Conservation (phyloP, 1,140 invertebrate genomes). For the Plutomurus gul region DNA sequence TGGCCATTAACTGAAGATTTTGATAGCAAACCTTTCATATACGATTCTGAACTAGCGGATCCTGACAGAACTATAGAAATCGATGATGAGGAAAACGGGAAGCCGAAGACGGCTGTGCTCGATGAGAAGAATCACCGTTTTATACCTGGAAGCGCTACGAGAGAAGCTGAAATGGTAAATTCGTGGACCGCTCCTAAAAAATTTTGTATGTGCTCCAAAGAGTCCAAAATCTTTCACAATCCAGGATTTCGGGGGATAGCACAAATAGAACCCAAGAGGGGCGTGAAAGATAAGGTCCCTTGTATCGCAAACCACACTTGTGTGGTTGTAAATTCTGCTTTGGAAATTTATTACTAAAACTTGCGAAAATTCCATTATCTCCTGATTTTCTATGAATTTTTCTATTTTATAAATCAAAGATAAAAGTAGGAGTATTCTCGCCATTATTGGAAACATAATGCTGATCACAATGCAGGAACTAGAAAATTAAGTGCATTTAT, state of each 20-base stretch:
- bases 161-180: neutral
- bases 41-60: neutral
- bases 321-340: neutral
- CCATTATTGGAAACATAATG: no score
- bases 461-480: no score
- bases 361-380: no score
- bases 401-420: no score
- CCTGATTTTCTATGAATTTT: neutral
- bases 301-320: neutral
- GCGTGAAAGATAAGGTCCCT: neutral
- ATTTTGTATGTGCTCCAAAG: neutral
- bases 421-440: no score
- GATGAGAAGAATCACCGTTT: neutral
- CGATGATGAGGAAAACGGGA: neutral
- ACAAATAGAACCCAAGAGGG: neutral
- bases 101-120: no score
- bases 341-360: neutral
- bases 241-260: neutral
- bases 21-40: neutral
- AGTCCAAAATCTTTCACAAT: neutral
- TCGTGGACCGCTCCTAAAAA: neutral
- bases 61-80: neutral
- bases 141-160: neutral
- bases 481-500: no score
- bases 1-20: conserved; percentile 26